Base-by-base conservation (phyloP, 2,888 invertebrate genomes). In the Brachyptera risi region DNA sequence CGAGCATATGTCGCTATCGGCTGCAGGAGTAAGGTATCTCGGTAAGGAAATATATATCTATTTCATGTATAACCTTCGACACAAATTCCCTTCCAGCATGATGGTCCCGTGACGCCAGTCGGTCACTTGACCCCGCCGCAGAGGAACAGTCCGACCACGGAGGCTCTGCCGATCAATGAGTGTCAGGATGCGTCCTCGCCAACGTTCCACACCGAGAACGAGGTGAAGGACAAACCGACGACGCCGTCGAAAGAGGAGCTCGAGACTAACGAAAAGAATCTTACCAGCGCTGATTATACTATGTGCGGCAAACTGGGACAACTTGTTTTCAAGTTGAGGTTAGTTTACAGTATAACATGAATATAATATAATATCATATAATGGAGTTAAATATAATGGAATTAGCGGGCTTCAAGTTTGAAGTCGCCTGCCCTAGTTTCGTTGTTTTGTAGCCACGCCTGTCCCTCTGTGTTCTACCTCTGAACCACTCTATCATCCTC, bases 281-380 rank as follows among this genome's bases (percentile, higher is more conserved):
- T 80, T 69, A 65, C 71, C 65, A 54, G 69, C 2, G 21, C 1
- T 2, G 23, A n/a, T 24, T 17, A 42, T 5, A n/a, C 3, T 21
- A n/a, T 21, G 23, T 47, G 47, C 56, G 84, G 86, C 23, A 86
- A 86, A 70, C 81, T 96, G 63, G 96, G 96, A 0, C 89, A 91
- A 64, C 79, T 96, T 70, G 88, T 93, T 69, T 96, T 96, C 75
- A 92, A 91, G 72, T 77, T 96, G 57, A 84, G 89, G 81, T 88
- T n/a, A n/a, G n/a, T n/a, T n/a, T n/a, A n/a, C n/a, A n/a, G n/a
- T n/a, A n/a, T n/a, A n/a, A n/a, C n/a, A n/a, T n/a, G n/a, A n/a
- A n/a, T n/a, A n/a, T n/a, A n/a, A n/a, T n/a, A n/a, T n/a, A n/a
- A n/a, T n/a, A n/a, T n/a, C n/a, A n/a, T n/a, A n/a, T n/a, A n/a